Conservation (phyloP, 2,888 invertebrate species). For the Lochmaea crataegi region DNA sequence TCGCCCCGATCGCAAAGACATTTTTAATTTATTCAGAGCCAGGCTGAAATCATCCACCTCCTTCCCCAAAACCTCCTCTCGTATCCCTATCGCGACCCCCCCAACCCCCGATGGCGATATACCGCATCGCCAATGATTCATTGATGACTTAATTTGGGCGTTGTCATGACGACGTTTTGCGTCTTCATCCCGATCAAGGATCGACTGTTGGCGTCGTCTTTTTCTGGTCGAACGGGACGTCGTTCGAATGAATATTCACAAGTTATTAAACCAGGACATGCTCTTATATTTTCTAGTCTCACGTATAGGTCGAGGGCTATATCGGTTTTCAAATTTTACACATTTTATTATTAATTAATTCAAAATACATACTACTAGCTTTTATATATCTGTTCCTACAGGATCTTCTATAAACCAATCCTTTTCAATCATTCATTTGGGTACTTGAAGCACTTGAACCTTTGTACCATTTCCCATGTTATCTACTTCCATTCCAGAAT, state of each 20-base stretch:
- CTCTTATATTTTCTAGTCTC: conserved; percentile 59
- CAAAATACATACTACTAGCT: too few species aligned
- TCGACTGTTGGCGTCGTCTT: conserved; percentile 53
- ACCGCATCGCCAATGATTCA: conserved; percentile 65
- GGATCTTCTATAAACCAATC: too few species aligned
- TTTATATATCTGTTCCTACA: too few species aligned
- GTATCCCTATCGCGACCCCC: conserved; percentile 30
- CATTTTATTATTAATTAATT: background rate
- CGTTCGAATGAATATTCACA: conserved; percentile 66
- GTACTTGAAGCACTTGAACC: too few species aligned
- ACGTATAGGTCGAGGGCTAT: conserved; percentile 37
- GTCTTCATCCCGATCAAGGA: conserved; percentile 55
- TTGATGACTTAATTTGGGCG: conserved; percentile 66
- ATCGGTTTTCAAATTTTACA: background rate
- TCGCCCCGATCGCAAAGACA: conserved; percentile 54
- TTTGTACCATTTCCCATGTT: too few species aligned
- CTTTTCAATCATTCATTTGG: too few species aligned
- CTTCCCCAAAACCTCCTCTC: conserved; percentile 24
- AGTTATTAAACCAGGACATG: conserved; percentile 67
- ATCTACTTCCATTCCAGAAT: too few species aligned
- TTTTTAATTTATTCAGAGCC: conserved; percentile 61
- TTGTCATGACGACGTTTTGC: conserved; percentile 61
- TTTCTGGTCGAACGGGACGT: conserved; percentile 52
- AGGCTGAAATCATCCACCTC: conserved; percentile 17
- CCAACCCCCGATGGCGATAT: conserved; percentile 51